Percentiles rank a stretch among this genome's conserved stretches.
Conservation (phyloP, 2,888 invertebrate genomes). For the Scrobipalpa costella region DNA sequence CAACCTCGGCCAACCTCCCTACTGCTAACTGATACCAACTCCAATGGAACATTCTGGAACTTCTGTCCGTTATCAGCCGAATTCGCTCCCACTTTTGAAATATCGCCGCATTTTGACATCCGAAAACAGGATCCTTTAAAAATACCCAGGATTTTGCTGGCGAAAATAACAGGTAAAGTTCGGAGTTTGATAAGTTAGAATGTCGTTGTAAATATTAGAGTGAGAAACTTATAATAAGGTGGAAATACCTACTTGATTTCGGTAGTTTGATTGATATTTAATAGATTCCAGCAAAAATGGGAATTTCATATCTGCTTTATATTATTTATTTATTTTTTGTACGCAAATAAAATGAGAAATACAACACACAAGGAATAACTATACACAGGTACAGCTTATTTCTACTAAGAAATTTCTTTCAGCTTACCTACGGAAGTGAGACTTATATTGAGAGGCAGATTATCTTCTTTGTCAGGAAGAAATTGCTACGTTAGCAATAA, state of each 20-base stretch:
- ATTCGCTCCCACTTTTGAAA: constrained; percentile 31
- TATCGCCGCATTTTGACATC: constrained; percentile 31
- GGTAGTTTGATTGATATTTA: not conserved
- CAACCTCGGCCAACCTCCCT: not conserved
- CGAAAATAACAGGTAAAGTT: constrained; percentile 20
- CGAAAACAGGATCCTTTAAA: constrained; percentile 29
- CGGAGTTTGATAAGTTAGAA: not conserved
- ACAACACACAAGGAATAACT: too few relatives aligned
- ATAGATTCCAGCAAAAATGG: too few relatives aligned
- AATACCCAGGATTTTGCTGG: constrained; percentile 20
- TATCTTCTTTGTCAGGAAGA: too few relatives aligned
- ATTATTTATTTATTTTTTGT: too few relatives aligned
- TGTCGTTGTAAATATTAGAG: not conserved
- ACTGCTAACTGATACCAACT: constrained; percentile 30
- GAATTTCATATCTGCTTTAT: too few relatives aligned
- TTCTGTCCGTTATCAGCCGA: constrained; percentile 27
- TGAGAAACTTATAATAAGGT: not conserved
- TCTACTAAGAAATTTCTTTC: too few relatives aligned
- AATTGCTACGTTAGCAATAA: too few relatives aligned
- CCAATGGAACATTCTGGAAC: constrained; percentile 28
- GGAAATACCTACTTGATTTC: not conserved
- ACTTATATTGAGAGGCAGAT: too few relatives aligned
- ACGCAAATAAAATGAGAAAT: too few relatives aligned
- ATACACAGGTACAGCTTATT: too few relatives aligned
- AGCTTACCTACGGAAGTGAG: too few relatives aligned